phyloP scores from a whole-genome alignment of 92 coral and sea anemone genomes.

The Umimayanthus chanpuru region DNA sequence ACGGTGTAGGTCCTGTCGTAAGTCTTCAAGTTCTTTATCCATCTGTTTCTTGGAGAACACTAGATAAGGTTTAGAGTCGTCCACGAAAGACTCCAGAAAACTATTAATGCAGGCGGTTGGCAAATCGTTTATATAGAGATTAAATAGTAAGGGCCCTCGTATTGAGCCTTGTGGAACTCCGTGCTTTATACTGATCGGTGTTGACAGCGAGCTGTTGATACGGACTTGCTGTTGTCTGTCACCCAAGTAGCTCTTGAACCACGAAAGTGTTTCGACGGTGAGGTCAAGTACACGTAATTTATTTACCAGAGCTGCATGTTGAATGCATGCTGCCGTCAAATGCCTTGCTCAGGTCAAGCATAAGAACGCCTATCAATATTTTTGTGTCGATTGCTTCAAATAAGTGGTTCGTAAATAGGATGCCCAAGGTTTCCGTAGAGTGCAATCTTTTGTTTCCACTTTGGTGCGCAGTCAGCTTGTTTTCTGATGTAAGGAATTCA shows the following conservation, averaged over 20 bases:
- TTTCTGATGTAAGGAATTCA: not conserved
- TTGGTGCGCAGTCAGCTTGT: conserved; percentile 30
- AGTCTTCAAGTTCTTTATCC: conserved; percentile 24
- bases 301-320: conserved; percentile 6
- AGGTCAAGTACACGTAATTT: conserved; percentile 11
- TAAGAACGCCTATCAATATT: not conserved
- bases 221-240: conserved; percentile 31
- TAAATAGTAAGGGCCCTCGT: conserved; percentile 12
- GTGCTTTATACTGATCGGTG: conserved; percentile 21
- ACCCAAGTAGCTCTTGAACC: conserved; percentile 2
- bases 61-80: conserved; percentile 27
- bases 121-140: conserved; percentile 26
- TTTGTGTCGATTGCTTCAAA: conserved; percentile 21
- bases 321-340: conserved; percentile 1
- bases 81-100: conserved; percentile 29
- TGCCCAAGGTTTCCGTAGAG: conserved; percentile 40
- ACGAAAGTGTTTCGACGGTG: not conserved
- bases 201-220: conserved; percentile 31
- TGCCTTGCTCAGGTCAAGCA: conserved; percentile 32
- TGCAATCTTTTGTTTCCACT: conserved; percentile 38
- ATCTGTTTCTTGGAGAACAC: conserved; percentile 32
- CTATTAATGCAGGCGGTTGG: conserved; percentile 31
- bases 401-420: conserved; percentile 24
- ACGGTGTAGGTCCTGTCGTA: conserved; percentile 26
- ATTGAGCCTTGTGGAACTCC: too few relatives aligned